Evolutionary conservation across 2,113 vertebrate species (phyloP), one percentile per base, ranked within the genome.

Genomic region (Arvicanthis niloticus): DNA sequence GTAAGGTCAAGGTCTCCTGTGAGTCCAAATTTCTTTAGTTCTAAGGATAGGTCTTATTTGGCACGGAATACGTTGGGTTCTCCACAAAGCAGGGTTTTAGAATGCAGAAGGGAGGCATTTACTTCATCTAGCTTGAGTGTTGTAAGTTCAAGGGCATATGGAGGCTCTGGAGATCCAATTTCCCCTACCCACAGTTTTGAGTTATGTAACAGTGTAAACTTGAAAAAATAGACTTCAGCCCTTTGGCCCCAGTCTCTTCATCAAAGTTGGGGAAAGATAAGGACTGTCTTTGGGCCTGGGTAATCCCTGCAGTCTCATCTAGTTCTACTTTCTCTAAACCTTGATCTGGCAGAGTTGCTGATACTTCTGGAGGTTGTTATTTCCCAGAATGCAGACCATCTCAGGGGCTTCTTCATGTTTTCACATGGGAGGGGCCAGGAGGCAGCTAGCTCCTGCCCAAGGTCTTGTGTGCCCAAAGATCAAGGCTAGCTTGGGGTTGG

Each of bases 11-110:
- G 51, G 73, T 86, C 70, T 95, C 51, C 70, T 60, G 62, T 70
- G 21, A 87, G 88, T 92, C 91, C 95, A 80, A 73, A 37, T 90
- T 88, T 94, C 93, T 88, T 94, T 65, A 78, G 4, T 53, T 96
- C 42, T 21, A 80, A 88, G 16, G 5, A 37, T 75, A 19, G 45
- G 31, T 91, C 56, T 65, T 67, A 21, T 60, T 68, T 90, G 81
- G 6, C 17, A 37, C 17, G 72, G 31, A 89, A 56, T 26, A 31
- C 5, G 5, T 16, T 0, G 0, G 11, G 85, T 1, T 8, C 45
- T 53, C 45, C 42, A 45, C 10, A 42, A 62, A 34, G 16, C 95
- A 37, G 94, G 62, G 70, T 42, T 88, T 91, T 65, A 91, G 76
- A 82, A 29, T 12, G n/a, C 65, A 26, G 82, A 42, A 91, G 58